phyloP scores from a whole-genome alignment of 2,888 invertebrate species.

The Ephialtes manifestator region DNA sequence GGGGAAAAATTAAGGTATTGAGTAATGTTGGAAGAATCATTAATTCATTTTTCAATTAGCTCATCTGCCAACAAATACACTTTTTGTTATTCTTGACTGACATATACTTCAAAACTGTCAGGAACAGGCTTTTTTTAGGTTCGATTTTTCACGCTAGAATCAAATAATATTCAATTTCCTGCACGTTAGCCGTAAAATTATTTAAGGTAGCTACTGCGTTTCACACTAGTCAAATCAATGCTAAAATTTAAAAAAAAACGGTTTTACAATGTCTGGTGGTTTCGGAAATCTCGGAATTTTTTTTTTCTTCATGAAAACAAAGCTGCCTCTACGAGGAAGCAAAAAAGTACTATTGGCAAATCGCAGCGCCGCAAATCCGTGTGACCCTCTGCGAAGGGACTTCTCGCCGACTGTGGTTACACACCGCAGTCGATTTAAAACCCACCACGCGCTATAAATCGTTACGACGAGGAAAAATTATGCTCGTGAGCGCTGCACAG shows the following conservation, averaged over 20 bases:
- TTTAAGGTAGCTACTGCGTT: no score
- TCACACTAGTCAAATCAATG: no score
- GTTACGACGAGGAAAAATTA: slow-evolving; percentile 19
- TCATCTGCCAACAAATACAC: background rate
- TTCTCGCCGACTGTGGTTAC: background rate
- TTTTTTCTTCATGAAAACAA: no score
- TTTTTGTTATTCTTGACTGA: background rate
- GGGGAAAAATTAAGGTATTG: background rate
- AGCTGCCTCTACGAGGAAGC: no score
- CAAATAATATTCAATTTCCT: no score
- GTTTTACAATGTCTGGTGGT: no score
- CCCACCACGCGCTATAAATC: slow-evolving; percentile 38
- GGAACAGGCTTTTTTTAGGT: background rate
- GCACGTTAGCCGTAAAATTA: no score
- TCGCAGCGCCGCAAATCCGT: slow-evolving; percentile 3
- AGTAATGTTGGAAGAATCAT: background rate
- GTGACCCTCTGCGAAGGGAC: slow-evolving; percentile 13
- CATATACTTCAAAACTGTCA: background rate
- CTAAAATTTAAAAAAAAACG: no score
- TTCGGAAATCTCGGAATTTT: no score
- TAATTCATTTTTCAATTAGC: background rate
- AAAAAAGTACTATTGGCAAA: slow-evolving; percentile 3
- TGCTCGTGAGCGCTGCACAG: slow-evolving; percentile 7
- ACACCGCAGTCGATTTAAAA: slow-evolving; percentile 30
- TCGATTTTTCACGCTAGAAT: no score